phyloP scores from a whole-genome alignment of 2,797 vertebrate genomes.

The Rousettus madagascariensis region DNA sequence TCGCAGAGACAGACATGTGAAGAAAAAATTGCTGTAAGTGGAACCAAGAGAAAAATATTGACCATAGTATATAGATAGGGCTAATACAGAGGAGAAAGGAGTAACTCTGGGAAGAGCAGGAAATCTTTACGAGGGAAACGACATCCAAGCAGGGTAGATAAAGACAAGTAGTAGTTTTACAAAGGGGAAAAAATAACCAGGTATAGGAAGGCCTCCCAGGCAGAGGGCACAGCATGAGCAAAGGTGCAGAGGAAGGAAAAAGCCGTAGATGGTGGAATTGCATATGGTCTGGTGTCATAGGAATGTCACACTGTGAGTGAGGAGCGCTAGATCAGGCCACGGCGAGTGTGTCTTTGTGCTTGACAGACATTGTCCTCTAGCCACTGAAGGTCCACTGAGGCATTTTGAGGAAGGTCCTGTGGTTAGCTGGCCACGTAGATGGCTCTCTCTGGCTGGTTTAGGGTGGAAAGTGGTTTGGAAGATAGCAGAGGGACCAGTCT shows the following conservation, averaged over 20 bases:
- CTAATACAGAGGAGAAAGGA: neutral
- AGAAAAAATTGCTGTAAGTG: neutral
- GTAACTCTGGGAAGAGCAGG: neutral
- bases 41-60: neutral
- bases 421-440: neutral
- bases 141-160: neutral
- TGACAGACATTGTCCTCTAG: neutral
- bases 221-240: neutral
- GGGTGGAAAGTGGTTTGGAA: neutral
- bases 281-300: accelerated
- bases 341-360: neutral
- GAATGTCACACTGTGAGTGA: accelerated
- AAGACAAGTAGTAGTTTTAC: neutral
- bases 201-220: neutral
- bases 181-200: too few species aligned
- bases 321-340: neutral
- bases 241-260: neutral
- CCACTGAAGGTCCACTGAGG: neutral
- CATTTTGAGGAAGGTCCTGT: neutral
- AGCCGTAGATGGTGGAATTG: accelerated
- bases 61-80: accelerated
- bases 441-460: accelerated
- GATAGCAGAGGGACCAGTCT: neutral
- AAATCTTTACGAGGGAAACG: neutral
- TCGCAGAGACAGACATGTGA: neutral